Conservation (phyloP, 2,888 invertebrate genomes). For the Acanthoscelides obtectus region DNA sequence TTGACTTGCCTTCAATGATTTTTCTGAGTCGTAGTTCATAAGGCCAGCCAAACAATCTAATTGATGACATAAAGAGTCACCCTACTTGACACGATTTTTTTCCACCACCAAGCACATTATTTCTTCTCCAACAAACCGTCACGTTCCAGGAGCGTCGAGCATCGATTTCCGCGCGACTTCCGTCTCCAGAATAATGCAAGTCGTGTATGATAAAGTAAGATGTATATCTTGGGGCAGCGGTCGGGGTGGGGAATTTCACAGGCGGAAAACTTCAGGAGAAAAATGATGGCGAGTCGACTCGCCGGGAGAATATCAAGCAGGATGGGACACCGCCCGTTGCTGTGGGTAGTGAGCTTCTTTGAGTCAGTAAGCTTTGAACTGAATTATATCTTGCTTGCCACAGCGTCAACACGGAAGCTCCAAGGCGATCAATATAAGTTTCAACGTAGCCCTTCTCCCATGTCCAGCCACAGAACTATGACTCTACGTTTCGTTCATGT, state of each 20-base stretch:
- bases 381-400: too few relatives aligned
- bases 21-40: too few relatives aligned
- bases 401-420: too few relatives aligned
- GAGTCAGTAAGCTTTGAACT: too few relatives aligned
- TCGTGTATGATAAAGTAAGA: neutral
- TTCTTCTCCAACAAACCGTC: conserved; percentile 2
- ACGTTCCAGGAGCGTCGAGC: neutral
- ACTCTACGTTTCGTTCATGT: too few relatives aligned
- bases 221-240: neutral
- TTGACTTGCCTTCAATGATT: too few relatives aligned
- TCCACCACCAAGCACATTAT: conserved; percentile 28
- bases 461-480: too few relatives aligned
- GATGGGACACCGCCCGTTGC: conserved; percentile 28
- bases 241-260: conserved; percentile 35
- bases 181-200: neutral
- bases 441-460: too few relatives aligned
- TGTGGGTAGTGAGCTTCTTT: neutral
- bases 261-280: conserved; percentile 45
- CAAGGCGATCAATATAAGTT: too few relatives aligned
- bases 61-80: too few relatives aligned
- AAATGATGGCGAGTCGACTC: conserved; percentile 47
- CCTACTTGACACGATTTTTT: too few relatives aligned
- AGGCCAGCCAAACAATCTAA: too few relatives aligned
- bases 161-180: neutral
- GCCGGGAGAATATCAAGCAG: conserved; percentile 46